These are phyloP conservation scores for Coracopsis vasa DNA, from an alignment of 2,113 vertebrate species.

Conservation along the genomic window DNA sequence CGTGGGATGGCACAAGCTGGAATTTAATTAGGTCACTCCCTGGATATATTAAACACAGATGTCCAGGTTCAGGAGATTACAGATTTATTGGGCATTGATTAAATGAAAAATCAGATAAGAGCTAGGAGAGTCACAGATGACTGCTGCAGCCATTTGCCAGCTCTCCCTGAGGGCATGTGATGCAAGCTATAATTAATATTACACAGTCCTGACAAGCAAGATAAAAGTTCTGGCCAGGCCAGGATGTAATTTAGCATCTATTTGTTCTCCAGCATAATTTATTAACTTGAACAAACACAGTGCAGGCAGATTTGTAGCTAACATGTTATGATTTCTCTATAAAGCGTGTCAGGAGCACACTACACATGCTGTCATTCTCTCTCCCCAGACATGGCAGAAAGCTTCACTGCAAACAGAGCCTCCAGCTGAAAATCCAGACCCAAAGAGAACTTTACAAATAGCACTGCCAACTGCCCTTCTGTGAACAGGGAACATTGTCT, in stretches of 20 bases:
- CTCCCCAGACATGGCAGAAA: neutral
- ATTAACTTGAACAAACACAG: conserved; percentile 25
- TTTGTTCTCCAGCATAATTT: conserved; percentile 44
- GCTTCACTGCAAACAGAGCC: neutral
- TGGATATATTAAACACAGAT: neutral
- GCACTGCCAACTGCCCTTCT: neutral
- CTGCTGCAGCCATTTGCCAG: conserved; percentile 13
- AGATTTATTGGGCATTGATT: conserved; percentile 58
- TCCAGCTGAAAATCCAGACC: neutral
- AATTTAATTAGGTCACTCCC: conserved; percentile 36
- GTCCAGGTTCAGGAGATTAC: neutral
- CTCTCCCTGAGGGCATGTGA: neutral
- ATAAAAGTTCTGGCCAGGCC: conserved; percentile 37
- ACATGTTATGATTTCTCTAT: neutral
- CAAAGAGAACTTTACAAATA: neutral
- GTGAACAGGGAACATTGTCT: neutral
- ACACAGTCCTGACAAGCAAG: conserved; percentile 22
- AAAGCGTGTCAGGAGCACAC: neutral
- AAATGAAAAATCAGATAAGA: neutral
- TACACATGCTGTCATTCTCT: neutral
- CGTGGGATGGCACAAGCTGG: neutral
- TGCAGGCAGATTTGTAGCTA: neutral
- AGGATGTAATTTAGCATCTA: conserved; percentile 58
- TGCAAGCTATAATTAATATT: conserved; percentile 16
- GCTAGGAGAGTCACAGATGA: neutral